Percentiles rank a stretch among this genome's conserved stretches.
Conservation (phyloP, 2,797 vertebrate species). For the Columba guinea region DNA sequence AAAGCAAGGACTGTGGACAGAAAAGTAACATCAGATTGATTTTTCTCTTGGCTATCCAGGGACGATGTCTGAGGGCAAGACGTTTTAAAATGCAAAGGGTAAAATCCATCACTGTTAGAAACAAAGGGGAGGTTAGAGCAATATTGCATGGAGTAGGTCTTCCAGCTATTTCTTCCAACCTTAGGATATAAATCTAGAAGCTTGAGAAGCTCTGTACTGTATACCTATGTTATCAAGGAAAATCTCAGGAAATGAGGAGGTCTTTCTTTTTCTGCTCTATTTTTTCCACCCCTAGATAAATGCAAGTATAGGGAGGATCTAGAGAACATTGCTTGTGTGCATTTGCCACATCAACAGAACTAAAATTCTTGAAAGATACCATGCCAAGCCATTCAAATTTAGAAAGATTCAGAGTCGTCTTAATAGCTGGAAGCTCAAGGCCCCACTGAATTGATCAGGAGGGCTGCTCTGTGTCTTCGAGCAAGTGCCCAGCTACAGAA, state of each 20-base stretch:
- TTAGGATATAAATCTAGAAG: constrained; percentile 21
- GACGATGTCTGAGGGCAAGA: neutral
- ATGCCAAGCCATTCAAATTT: neutral
- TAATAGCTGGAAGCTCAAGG: no score
- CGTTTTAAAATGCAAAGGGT: neutral
- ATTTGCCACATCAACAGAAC: neutral
- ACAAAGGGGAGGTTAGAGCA: neutral
- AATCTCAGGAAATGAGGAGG: neutral
- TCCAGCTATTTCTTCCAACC: neutral
- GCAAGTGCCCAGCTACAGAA: no score
- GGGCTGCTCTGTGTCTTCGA: no score
- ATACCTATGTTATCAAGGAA: neutral
- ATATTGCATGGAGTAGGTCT: neutral
- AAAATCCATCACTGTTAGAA: constrained; percentile 51
- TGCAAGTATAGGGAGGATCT: neutral
- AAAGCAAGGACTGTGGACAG: neutral
- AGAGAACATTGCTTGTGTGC: neutral
- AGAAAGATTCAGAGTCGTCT: no score
- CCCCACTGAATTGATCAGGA: no score
- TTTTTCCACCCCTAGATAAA: neutral
- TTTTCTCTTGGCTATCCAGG: neutral
- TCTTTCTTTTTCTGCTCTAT: neutral
- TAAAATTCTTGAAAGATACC: neutral
- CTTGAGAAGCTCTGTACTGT: neutral
- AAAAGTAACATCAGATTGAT: neutral